phyloP scores from a whole-genome alignment of 2,797 vertebrate species.

The Thripadectes ignobilis region DNA sequence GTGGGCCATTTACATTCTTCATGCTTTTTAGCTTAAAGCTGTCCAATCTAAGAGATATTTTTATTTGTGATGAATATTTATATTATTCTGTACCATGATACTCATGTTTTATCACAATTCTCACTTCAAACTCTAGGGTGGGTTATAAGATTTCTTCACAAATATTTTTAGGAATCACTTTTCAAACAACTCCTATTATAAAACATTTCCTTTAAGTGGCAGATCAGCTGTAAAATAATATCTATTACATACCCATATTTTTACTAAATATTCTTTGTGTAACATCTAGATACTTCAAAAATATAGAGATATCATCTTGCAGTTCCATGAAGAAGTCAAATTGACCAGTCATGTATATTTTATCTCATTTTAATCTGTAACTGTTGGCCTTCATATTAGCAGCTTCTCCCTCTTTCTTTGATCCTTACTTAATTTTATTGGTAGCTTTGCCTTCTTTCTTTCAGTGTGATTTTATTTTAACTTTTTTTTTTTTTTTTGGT shows the following conservation, averaged over 20 bases:
- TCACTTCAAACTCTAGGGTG: background rate
- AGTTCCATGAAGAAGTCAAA: background rate
- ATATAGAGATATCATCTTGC: background rate
- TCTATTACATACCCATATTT: background rate
- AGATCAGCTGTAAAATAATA: conserved; percentile 6
- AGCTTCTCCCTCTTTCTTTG: background rate
- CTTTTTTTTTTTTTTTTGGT: background rate
- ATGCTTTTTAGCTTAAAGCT: conserved; percentile 30
- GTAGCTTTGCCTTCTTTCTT: background rate
- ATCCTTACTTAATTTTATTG: background rate
- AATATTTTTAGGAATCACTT: background rate
- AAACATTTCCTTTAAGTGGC: background rate
- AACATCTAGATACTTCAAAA: background rate
- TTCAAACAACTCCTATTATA: background rate
- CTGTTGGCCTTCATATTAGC: background rate
- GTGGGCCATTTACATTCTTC: conserved; percentile 2
- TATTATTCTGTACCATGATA: conserved; percentile 5
- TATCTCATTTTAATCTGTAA: conserved; percentile 18
- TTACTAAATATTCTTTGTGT: conserved; percentile 27
- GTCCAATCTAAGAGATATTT: background rate
- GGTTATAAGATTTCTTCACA: background rate
- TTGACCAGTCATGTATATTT: background rate
- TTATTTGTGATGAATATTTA: conserved; percentile 50
- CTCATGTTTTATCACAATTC: background rate
- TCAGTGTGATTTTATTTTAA: background rate